Evolutionary conservation across 2,797 vertebrate species (phyloP).

Genomic region (Percopsis omiscomaycus): DNA sequence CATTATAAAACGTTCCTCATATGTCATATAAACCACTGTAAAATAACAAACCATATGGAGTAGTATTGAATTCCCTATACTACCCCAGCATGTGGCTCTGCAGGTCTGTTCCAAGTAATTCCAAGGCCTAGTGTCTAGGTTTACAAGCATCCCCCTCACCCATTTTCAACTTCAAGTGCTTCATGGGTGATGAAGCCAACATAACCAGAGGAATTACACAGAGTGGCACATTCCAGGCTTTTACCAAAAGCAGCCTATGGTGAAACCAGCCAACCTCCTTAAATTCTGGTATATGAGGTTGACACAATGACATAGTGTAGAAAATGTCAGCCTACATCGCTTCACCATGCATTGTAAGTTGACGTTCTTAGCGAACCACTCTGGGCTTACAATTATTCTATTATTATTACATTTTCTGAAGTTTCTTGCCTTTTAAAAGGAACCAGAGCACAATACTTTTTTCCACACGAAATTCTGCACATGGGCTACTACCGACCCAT

Average conservation of each 20-base stretch:
- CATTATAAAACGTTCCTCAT: conserved; percentile 18
- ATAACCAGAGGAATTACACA: conserved; percentile 49
- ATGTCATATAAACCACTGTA: conserved; percentile 24
- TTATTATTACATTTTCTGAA: not conserved
- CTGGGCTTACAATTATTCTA: not conserved
- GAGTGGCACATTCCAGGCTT: conserved; percentile 49
- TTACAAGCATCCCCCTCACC: conserved; percentile 57
- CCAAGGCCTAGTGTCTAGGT: conserved; percentile 36
- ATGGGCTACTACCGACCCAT: too few relatives aligned
- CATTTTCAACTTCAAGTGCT: conserved; percentile 51
- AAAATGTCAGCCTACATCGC: conserved; percentile 21
- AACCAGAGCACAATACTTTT: conserved; percentile 20
- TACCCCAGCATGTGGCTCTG: conserved; percentile 40
- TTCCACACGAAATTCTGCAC: conserved; percentile 5
- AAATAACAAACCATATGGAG: conserved; percentile 24
- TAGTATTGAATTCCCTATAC: conserved; percentile 16
- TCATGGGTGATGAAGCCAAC: conserved; percentile 51
- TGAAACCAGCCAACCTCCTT: conserved; percentile 18
- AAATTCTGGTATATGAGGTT: conserved; percentile 18
- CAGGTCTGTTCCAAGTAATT: conserved; percentile 50
- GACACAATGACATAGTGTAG: not conserved
- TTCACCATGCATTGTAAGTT: conserved; percentile 1
- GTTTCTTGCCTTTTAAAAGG: conserved; percentile 15
- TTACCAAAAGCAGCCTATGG: conserved; percentile 30
- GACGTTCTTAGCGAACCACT: too few relatives aligned